Evolutionary conservation across 2,888 invertebrate species (phyloP), one percentile per base, ranked within the genome.

Genomic region (Hemistola chrysoprasaria): DNA sequence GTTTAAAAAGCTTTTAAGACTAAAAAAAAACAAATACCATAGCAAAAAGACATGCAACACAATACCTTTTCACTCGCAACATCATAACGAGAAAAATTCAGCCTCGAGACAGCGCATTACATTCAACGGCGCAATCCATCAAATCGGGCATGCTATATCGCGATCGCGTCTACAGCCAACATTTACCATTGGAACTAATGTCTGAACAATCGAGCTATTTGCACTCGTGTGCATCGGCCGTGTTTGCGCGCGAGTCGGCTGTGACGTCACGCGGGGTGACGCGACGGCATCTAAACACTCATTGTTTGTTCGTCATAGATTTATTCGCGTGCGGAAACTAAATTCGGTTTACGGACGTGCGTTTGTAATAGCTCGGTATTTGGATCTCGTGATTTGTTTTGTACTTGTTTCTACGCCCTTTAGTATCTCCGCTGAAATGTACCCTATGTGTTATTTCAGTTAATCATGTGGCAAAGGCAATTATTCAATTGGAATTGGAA

Each of bases 171-270:
- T 53, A 56, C 59, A 61, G 60, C 71, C 60, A 68, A 68, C 75
- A 77, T 74, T 74, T 78, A 72, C 75, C 69, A 71, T 69, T 65
- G 56, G 62, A 71, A 71, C 74, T 74, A 80, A 80, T 81, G 78
- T 74, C 73, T 65, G 76, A 70, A 77, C 78, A 77, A 77, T 71
- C 70, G 65, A 38, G 60, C 34, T 68, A 60, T 76, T 73, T 74
- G 69, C 62, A 54, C 59, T 47, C 41, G 58, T 58, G 53, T 62
- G 63, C 62, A 65, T 52, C 43, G 36, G 16, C 16, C 47, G 55
- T 68, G 65, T 59, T 59, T 62, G 63, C 65, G 67, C 65, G 66
- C 47, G 41, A 61, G 58, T 59, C 58, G 62, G 61, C 63, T 64
- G 47, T 65, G 69, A 65, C 65, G 55, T 63, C 62, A 67, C 47